phyloP scores from a whole-genome alignment of 2,888 invertebrate genomes.

The Kuschelorhynchus macadamiae region DNA sequence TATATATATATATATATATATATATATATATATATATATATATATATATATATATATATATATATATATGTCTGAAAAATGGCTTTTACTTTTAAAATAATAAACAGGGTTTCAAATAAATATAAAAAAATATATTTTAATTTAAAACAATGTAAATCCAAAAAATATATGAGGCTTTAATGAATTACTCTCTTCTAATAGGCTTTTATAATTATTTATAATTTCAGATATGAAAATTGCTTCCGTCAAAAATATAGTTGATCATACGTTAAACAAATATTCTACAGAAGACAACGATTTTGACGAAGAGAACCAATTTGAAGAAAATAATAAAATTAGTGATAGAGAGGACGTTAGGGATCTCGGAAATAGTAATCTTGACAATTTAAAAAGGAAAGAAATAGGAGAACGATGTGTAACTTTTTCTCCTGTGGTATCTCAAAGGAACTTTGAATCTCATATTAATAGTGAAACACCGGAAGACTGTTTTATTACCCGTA shows the following conservation, averaged over 20 bases:
- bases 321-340: constrained; percentile 1
- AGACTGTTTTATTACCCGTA: constrained; percentile 11
- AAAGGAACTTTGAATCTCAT: constrained; percentile 45
- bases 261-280: constrained; percentile 55
- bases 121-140: too few species aligned
- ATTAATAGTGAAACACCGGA: constrained; percentile 35
- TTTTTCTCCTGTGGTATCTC: constrained; percentile 49
- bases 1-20: too few species aligned
- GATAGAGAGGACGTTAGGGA: not conserved
- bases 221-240: constrained; percentile 62
- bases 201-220: too few species aligned
- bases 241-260: constrained; percentile 63
- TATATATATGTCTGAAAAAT: too few species aligned
- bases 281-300: constrained; percentile 18
- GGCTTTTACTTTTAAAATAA: too few species aligned
- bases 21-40: too few species aligned
- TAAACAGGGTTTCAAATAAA: too few species aligned
- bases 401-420: constrained; percentile 48
- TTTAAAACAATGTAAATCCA: too few species aligned
- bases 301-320: not conserved
- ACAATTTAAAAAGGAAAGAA: constrained; percentile 22
- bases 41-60: too few species aligned
- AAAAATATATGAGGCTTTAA: too few species aligned
- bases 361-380: not conserved
- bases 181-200: too few species aligned